These are phyloP conservation scores for Mesembrinibis cayennensis DNA, from an alignment of 2,113 vertebrate genomes.

Conservation along the genomic window DNA sequence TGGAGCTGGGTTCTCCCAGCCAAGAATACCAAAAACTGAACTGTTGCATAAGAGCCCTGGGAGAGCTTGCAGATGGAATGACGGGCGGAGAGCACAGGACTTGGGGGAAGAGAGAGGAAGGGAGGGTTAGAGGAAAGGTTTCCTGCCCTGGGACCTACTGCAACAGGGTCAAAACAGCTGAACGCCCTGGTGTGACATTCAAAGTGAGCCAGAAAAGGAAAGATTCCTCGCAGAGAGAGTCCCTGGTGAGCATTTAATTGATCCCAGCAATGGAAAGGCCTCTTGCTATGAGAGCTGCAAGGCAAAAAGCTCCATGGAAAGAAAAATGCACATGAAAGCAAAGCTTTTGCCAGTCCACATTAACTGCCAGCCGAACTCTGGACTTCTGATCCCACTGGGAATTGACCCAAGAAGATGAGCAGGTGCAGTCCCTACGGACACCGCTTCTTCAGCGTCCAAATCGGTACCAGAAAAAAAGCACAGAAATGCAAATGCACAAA, in stretches of 20 bases:
- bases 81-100: neutral
- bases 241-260: slow-evolving; percentile 58
- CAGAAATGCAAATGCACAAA: neutral
- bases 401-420: neutral
- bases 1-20: neutral
- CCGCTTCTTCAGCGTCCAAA: neutral
- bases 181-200: slow-evolving; percentile 52
- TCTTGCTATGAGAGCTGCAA: slow-evolving; percentile 30
- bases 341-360: neutral
- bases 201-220: slow-evolving; percentile 45
- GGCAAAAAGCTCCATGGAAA: neutral
- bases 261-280: slow-evolving; percentile 62
- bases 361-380: neutral
- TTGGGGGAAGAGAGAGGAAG: neutral
- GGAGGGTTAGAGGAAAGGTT: slow-evolving; percentile 4
- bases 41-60: neutral
- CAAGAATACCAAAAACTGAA: neutral
- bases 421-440: neutral
- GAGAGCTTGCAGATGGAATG: slow-evolving; percentile 1
- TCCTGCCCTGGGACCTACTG: slow-evolving; percentile 47
- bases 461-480: neutral
- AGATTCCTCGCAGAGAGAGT: slow-evolving; percentile 25
- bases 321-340: neutral
- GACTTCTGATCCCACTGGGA: neutral
- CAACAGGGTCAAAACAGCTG: slow-evolving; percentile 43